Evolutionary conservation across 2,113 vertebrate species (phyloP), one percentile per base, ranked within the genome.

Genomic region (Grammomys dolichurus): DNA sequence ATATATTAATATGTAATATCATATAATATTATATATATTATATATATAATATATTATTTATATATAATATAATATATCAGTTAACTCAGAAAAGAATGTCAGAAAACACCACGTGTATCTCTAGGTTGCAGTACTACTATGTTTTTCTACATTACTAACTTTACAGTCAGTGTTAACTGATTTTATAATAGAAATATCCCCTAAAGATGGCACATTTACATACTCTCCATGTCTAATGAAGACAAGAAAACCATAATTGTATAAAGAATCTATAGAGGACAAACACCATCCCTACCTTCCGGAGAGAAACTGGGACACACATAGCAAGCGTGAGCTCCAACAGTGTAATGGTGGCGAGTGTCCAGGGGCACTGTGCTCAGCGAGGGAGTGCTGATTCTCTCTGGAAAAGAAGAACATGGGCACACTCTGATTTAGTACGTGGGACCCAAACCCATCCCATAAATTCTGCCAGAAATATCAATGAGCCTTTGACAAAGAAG

Each of bases 371-470:
- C 93, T 87, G 93, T 77, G 97, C 86, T 97, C 95, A 95, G 43
- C 87, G 91, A 12, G 26, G 80, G 95, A 88, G 97, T 90, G 65
- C 20, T 78, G 98, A 97, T 98, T 98, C 97, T 97, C 97, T 98
- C 98, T 98, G 97, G 72, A 98, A 98, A 0, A 69, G 91, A 96
- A 96, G 0, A 91, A 96, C 48, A 89, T 0, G 43, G 69, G 90
- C 19, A 70, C 14, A 92, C 0, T 1, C 31, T 94, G n/a, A 36
- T 75, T 65, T 93, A 43, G 97, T 91, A 13, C 10, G 17, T 51
- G 56, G n/a, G 28, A 40, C 93, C 76, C 4, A 96, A 93, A 82
- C 67, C 76, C 67, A 82, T 31, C 89, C 51, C 7, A 89, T 31
- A 72, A 51, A 67, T 24, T 75, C 82, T 58, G 22, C 40, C 75